Percentiles rank a stretch among this genome's conserved stretches.
These are phyloP conservation scores for Labeo rohita DNA, from an alignment of 2,113 vertebrate species.

Conservation along the genomic window DNA sequence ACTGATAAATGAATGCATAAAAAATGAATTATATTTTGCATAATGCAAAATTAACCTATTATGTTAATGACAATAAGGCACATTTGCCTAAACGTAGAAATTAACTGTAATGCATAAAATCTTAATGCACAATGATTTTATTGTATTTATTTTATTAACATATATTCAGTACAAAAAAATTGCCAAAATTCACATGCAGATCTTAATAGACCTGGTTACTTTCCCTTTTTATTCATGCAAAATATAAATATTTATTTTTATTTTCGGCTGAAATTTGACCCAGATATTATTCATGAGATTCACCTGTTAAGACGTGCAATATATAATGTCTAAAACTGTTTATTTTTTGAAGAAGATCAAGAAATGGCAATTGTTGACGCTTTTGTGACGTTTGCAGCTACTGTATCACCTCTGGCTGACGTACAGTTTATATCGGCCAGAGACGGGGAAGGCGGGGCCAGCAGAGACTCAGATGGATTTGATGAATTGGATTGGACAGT, in stretches of 20 bases:
- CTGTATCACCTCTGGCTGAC: slow-evolving; percentile 50
- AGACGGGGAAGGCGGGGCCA: slow-evolving; percentile 54
- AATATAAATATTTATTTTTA: background rate
- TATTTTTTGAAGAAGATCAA: background rate
- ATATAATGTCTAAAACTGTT: background rate
- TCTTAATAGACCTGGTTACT: no score
- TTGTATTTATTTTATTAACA: no score
- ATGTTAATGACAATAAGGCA: no score
- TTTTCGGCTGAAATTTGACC: background rate
- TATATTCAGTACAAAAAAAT: background rate
- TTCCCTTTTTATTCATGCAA: background rate
- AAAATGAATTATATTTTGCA: no score
- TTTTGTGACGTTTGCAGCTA: slow-evolving; percentile 43
- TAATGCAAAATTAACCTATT: no score
- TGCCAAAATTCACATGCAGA: no score
- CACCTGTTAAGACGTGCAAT: background rate
- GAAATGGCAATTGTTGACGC: background rate
- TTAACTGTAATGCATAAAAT: no score
- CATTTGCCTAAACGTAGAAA: no score
- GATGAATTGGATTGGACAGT: slow-evolving; percentile 58
- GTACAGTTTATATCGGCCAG: slow-evolving; percentile 51
- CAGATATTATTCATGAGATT: background rate
- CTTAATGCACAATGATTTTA: no score
- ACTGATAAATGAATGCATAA: no score
- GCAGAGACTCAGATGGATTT: slow-evolving; percentile 56